phyloP scores from a whole-genome alignment of 2,113 vertebrate species.

The Mola mola region DNA sequence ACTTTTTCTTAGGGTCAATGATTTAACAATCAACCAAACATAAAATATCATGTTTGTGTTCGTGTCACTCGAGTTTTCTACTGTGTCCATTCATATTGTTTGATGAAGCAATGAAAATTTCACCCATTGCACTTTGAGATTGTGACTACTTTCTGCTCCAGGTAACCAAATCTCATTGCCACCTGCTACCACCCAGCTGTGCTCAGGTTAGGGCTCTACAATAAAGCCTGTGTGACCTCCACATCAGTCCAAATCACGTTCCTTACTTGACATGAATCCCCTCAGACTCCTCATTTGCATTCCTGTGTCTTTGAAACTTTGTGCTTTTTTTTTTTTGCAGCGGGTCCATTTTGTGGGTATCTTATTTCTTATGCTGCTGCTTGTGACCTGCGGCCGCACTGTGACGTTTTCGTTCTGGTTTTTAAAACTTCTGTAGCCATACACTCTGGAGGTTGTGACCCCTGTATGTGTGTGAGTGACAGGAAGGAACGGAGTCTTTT shows the following conservation, averaged over 20 bases:
- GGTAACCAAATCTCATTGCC: slow-evolving; percentile 59
- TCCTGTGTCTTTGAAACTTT: slow-evolving; percentile 52
- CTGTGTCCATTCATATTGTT: not conserved
- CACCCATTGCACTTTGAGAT: slow-evolving; percentile 41
- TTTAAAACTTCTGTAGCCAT: slow-evolving; percentile 65
- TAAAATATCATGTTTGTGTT: not conserved
- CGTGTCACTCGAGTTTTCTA: not conserved
- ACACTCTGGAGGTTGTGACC: slow-evolving; percentile 68
- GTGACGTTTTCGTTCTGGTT: slow-evolving; percentile 68
- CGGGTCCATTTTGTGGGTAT: slow-evolving; percentile 66
- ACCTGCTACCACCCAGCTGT: slow-evolving; percentile 69
- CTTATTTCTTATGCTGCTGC: slow-evolving; percentile 63
- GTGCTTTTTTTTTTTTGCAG: slow-evolving; percentile 26
- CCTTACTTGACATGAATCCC: slow-evolving; percentile 56
- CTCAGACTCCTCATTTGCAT: slow-evolving; percentile 61
- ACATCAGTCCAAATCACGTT: slow-evolving; percentile 42
- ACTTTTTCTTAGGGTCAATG: not conserved
- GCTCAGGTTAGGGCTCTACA: slow-evolving; percentile 31
- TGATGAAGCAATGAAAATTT: slow-evolving; percentile 3
- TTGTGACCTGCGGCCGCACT: slow-evolving; percentile 50
- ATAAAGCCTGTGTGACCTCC: slow-evolving; percentile 64
- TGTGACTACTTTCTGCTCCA: slow-evolving; percentile 4
- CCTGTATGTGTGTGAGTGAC: slow-evolving; percentile 65
- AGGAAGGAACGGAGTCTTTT: slow-evolving; percentile 70
- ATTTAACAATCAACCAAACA: not conserved